Percentiles rank a stretch among this genome's conserved stretches.
Evolutionary conservation across 2,113 vertebrate species (phyloP).

Genomic region (Xenus cinereus): DNA sequence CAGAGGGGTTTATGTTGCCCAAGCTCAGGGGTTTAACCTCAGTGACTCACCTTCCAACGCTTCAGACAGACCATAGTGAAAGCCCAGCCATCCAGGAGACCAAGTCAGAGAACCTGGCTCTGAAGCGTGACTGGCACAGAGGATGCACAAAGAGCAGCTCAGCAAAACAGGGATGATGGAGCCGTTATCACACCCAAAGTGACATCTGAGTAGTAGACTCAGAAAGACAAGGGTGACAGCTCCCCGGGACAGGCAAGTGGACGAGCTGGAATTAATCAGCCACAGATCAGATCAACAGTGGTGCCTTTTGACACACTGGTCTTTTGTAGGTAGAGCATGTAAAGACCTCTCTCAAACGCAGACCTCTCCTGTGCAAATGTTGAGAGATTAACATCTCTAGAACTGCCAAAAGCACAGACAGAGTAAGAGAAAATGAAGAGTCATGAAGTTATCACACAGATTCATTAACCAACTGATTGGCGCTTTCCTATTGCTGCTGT

Average conservation of each 20-base stretch:
- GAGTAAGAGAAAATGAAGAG: conserved; percentile 43
- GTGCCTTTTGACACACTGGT: neutral
- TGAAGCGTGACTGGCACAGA: neutral
- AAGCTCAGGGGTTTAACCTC: neutral
- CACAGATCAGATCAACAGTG: neutral
- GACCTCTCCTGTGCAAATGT: neutral
- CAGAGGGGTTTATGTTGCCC: neutral
- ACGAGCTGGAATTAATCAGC: neutral
- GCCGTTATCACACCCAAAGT: neutral
- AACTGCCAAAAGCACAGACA: conserved; percentile 34
- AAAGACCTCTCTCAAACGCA: neutral
- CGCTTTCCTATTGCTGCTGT: conserved; percentile 36
- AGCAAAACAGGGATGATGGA: neutral
- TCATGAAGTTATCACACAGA: conserved; percentile 45
- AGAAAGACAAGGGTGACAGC: neutral
- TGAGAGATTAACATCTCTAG: conserved; percentile 48
- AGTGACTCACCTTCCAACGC: neutral
- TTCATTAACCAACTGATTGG: conserved; percentile 60
- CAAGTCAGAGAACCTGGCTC: neutral
- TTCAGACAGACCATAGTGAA: neutral
- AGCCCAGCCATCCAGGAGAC: neutral
- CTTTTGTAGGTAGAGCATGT: neutral
- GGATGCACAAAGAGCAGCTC: neutral
- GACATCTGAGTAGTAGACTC: neutral
- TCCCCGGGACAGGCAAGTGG: neutral